phyloP scores from a whole-genome alignment of 1,140 invertebrate genomes.

The Carcinoscorpius rotundicauda region DNA sequence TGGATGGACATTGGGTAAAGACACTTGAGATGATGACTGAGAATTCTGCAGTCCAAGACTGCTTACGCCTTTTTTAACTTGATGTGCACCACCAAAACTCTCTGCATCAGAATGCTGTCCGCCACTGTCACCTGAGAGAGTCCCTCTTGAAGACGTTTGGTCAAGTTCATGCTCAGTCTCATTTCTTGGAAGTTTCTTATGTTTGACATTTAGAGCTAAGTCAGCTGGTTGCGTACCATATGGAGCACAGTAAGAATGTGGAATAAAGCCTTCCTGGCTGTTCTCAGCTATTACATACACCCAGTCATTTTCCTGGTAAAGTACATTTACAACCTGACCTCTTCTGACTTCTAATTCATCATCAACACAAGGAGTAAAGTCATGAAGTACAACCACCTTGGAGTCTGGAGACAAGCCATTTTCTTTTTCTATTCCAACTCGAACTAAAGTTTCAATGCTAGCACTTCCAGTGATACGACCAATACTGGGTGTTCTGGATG shows the following conservation, averaged over 20 bases:
- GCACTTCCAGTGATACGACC: slow-evolving; percentile 88
- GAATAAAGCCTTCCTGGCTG: slow-evolving; percentile 79
- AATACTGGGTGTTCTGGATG: slow-evolving; percentile 49
- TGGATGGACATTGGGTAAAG: slow-evolving; percentile 51
- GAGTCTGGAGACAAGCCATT: slow-evolving; percentile 64
- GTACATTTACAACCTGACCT: slow-evolving; percentile 71
- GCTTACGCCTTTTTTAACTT: slow-evolving; percentile 10
- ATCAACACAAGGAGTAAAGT: slow-evolving; percentile 88
- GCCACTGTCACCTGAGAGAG: slow-evolving; percentile 12
- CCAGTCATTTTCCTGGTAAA: slow-evolving; percentile 93
- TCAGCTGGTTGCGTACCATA: slow-evolving; percentile 64
- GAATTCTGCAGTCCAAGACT: slow-evolving; percentile 10
- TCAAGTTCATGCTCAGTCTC: slow-evolving; percentile 31
- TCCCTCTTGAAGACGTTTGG: slow-evolving; percentile 18
- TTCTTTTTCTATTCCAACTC: slow-evolving; percentile 89
- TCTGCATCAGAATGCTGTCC: slow-evolving; percentile 47
- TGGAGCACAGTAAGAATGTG: slow-evolving; percentile 81
- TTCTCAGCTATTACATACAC: slow-evolving; percentile 86
- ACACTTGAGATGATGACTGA: slow-evolving; percentile 16
- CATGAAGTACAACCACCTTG: slow-evolving; percentile 89
- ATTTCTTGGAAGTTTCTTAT: slow-evolving; percentile 66
- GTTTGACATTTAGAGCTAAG: slow-evolving; percentile 48
- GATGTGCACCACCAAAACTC: slow-evolving; percentile 43
- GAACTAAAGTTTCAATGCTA: slow-evolving; percentile 83
- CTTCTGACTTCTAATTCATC: slow-evolving; percentile 75